Evolutionary conservation across 2,888 invertebrate genomes (phyloP), one percentile per base, ranked within the genome.

Genomic region (Stenoptilia bipunctidactyla): DNA sequence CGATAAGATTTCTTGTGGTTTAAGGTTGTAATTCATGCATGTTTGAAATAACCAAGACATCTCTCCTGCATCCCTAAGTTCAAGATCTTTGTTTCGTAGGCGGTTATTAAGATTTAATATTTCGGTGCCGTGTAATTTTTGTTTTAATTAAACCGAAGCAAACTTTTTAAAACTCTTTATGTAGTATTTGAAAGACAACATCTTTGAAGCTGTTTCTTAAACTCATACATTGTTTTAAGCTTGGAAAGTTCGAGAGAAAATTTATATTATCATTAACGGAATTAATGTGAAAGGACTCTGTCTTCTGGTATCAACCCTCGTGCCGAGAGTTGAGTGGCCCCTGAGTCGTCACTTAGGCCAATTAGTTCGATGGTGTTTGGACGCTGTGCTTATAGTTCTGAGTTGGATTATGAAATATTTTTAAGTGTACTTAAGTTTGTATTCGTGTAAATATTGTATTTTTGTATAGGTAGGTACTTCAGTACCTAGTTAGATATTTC

Each of bases 51-150:
- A n/a, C n/a, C n/a, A n/a, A n/a, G n/a, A n/a, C n/a, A n/a, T n/a
- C n/a, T n/a, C n/a, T n/a, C n/a, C n/a, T n/a, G n/a, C n/a, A n/a
- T n/a, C n/a, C n/a, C n/a, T n/a, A 20, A 25, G 10, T 1, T 10
- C 15, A n/a, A 9, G 51, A 53, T 53, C 51, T 51, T 51, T 51
- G 49, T 45, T 40, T 36, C 44, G 47, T 39, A 50, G 54, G 54
- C 49, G 53, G 45, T 57, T 53, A 55, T 56, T 55, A 53, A 48
- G 49, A 48, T 53, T 50, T 54, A 49, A 49, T 53, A 55, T 53
- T 48, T 53, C 42, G 42, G 44, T 38, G 40, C 41, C 36, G 27
- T 34, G 40, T 34, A 37, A 42, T 46, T 38, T 41, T 41, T 34
- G 37, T 41, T 50, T 56, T 56, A 54, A 56, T 56, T 56, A 56